Percentiles rank a stretch among this genome's conserved stretches.
These are phyloP conservation scores for Periparus ater DNA, from an alignment of 2,797 vertebrate species.

Conservation along the genomic window DNA sequence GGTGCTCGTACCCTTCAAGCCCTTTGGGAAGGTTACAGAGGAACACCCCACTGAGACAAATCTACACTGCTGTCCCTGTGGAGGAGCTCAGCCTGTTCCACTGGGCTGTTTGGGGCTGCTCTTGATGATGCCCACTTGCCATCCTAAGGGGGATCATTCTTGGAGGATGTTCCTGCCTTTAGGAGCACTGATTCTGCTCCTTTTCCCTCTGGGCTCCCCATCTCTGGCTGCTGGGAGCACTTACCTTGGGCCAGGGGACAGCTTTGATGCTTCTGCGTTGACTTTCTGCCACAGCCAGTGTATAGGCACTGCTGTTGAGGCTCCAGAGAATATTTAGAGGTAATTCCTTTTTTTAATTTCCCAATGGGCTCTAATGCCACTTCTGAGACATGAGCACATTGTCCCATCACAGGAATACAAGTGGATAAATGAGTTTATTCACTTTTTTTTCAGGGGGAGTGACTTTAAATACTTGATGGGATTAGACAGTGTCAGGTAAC, in stretches of 20 bases:
- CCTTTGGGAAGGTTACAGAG: neutral
- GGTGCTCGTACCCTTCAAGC: neutral
- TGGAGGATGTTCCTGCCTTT: neutral
- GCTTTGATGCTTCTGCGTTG: neutral
- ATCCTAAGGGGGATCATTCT: rapidly evolving
- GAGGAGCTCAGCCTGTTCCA: neutral
- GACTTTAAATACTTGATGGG: neutral
- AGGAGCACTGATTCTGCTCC: neutral
- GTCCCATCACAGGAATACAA: neutral
- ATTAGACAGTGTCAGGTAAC: neutral
- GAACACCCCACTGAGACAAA: neutral
- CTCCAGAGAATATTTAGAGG: neutral
- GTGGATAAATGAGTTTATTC: neutral
- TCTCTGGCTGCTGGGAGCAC: neutral
- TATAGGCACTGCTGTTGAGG: neutral
- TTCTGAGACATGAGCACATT: neutral
- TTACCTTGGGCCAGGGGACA: neutral
- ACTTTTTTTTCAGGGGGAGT: neutral
- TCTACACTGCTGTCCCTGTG: neutral
- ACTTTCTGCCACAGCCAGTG: neutral
- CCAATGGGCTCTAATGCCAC: rapidly evolving
- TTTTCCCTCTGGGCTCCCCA: neutral
- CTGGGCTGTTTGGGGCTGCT: neutral
- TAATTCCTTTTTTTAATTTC: neutral
- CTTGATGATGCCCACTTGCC: neutral